Evolutionary conservation across 37 sponge, comb jelly and placozoan species (phyloP).

Genomic region (Cliona cf. orientalis): DNA sequence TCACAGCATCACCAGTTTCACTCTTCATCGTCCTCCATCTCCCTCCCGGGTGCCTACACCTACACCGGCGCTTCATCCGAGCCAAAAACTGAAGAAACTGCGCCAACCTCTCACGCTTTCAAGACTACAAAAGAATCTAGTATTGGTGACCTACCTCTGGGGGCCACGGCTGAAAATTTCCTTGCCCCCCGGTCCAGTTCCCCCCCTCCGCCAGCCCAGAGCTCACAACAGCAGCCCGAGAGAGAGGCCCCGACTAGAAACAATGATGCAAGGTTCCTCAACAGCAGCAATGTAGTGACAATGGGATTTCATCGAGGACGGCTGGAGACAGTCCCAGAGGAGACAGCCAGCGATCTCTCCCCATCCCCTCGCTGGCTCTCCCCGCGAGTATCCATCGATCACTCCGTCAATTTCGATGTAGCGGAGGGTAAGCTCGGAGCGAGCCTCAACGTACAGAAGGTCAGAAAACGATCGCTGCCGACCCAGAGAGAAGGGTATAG

Average conservation of each 20-base stretch:
- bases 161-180: constrained; percentile 70
- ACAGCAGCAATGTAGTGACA: background rate
- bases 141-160: constrained; percentile 43
- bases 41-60: too few species aligned
- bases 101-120: background rate
- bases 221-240: background rate
- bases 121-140: background rate
- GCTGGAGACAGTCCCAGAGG: constrained; percentile 78
- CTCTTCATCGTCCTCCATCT: too few species aligned
- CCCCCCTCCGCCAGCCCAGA: background rate
- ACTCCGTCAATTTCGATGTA: constrained; percentile 27
- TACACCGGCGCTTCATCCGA: too few species aligned
- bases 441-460: constrained; percentile 19
- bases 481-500: constrained; percentile 47
- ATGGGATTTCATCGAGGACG: background rate
- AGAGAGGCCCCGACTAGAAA: background rate
- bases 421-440: constrained; percentile 37
- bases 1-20: too few species aligned
- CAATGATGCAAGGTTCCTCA: background rate
- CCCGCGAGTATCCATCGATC: constrained; percentile 73
- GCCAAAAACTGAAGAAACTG: background rate
- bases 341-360: constrained; percentile 86
- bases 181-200: background rate
- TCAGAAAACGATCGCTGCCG: constrained; percentile 44
- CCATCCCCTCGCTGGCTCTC: constrained; percentile 69